A percentile compares a stretch with the other conserved stretches of the same genome.
These are phyloP conservation scores for Corythornis madagascariensis DNA, from an alignment of 2,113 vertebrate genomes.

Conservation along the genomic window DNA sequence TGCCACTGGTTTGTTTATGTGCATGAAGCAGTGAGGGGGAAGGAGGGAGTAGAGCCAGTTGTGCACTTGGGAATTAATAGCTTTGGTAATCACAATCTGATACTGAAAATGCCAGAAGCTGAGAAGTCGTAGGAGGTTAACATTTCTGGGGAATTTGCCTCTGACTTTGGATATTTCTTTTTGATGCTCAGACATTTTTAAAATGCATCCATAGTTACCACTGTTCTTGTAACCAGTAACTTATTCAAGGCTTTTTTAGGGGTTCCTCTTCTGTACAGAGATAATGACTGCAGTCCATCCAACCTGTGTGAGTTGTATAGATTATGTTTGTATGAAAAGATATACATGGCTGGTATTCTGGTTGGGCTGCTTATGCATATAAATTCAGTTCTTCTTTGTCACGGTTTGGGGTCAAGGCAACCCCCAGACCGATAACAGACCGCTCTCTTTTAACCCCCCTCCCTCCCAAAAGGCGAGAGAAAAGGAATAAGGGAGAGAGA, in stretches of 20 bases:
- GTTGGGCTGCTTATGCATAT: neutral
- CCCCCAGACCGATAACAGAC: too few species aligned
- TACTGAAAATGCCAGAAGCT: neutral
- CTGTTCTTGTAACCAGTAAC: neutral
- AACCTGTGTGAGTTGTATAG: neutral
- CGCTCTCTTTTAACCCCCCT: too few species aligned
- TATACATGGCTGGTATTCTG: neutral
- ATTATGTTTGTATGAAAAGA: neutral
- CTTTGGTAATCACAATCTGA: neutral
- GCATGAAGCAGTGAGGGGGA: neutral
- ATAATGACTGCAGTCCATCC: neutral
- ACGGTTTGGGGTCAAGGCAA: too few species aligned
- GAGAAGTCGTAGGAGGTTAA: neutral
- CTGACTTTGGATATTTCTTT: neutral
- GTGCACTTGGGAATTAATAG: neutral
- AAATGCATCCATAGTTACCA: neutral
- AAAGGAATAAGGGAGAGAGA: too few species aligned
- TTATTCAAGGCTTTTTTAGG: neutral
- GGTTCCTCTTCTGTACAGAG: neutral
- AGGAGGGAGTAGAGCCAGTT: neutral
- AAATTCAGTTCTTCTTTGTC: neutral
- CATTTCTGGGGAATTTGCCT: neutral
- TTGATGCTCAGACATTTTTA: neutral
- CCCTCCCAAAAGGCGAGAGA: too few species aligned
- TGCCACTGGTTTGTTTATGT: neutral